Evolutionary conservation across 1,140 invertebrate genomes (phyloP).

Genomic region (Heliconius nattereri): DNA sequence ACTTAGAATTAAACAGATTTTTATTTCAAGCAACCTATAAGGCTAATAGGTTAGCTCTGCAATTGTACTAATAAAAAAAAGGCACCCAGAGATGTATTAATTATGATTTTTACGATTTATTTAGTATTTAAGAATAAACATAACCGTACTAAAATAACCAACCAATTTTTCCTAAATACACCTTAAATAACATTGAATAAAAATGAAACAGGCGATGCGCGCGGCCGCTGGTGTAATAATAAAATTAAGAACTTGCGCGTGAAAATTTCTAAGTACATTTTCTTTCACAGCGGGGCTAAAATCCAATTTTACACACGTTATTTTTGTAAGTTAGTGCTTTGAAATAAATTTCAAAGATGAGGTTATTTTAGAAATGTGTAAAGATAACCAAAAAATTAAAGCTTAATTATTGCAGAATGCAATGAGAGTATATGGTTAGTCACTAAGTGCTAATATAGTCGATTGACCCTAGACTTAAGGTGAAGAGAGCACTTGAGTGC

Average conservation of each 20-base stretch:
- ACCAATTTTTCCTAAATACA: too few relatives aligned
- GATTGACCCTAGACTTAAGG: constrained; percentile 15
- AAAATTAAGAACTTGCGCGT: neutral
- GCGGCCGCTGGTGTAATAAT: neutral
- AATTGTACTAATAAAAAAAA: too few relatives aligned
- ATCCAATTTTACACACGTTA: too few relatives aligned
- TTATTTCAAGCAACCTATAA: neutral
- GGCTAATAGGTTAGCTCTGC: neutral
- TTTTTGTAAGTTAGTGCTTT: too few relatives aligned
- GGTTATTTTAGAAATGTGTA: too few relatives aligned
- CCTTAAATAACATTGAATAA: neutral
- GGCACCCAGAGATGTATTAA: too few relatives aligned
- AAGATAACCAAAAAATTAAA: neutral
- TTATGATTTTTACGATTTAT: too few relatives aligned
- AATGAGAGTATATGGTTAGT: neutral
- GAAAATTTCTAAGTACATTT: neutral
- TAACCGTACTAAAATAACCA: too few relatives aligned
- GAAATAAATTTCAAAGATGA: too few relatives aligned
- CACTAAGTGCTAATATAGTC: neutral
- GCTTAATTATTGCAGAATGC: neutral
- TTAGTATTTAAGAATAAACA: too few relatives aligned
- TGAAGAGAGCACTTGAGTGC: constrained; percentile 4
- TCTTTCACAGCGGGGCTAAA: neutral
- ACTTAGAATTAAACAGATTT: neutral
- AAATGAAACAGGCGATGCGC: too few relatives aligned